phyloP scores from a whole-genome alignment of 92 coral and sea anemone species.

The Heliopora coerulea region DNA sequence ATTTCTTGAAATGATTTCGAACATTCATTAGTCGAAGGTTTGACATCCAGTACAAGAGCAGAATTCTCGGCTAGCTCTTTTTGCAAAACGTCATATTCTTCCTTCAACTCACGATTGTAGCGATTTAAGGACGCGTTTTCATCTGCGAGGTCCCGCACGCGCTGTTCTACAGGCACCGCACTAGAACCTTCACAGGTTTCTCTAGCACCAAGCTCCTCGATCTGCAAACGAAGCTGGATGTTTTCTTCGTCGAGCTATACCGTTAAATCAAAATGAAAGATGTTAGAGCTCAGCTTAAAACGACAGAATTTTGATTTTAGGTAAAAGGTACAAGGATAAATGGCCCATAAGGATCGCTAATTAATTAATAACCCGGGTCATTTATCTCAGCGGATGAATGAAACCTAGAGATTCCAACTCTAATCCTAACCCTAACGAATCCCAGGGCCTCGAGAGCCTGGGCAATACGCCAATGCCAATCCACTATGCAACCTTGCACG shows the following conservation, averaged over 20 bases:
- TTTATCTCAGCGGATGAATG: too few relatives aligned
- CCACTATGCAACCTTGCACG: too few relatives aligned
- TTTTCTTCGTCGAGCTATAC: slow-evolving; percentile 24
- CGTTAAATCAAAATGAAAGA: neutral
- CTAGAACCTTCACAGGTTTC: too few relatives aligned
- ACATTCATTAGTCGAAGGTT: neutral
- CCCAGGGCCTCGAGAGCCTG: too few relatives aligned
- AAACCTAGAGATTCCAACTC: too few relatives aligned
- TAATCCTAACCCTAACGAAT: too few relatives aligned
- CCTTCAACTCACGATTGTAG: neutral
- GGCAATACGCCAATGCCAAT: too few relatives aligned
- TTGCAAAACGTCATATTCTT: neutral
- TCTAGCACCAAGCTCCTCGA: slow-evolving; percentile 14
- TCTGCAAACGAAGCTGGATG: slow-evolving; percentile 4
- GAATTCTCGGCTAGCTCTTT: slow-evolving; percentile 13
- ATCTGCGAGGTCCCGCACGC: slow-evolving; percentile 3
- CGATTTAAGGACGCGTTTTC: slow-evolving; percentile 1
- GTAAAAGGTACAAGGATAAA: too few relatives aligned
- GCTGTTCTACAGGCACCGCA: too few relatives aligned
- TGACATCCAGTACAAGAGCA: neutral
- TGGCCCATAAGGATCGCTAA: neutral
- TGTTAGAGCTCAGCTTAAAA: too few relatives aligned
- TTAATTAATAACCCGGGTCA: too few relatives aligned
- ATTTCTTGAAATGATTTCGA: neutral
- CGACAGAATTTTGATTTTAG: too few relatives aligned